Base-by-base conservation (phyloP, 2,797 vertebrate genomes). In the Forpus xanthops region DNA sequence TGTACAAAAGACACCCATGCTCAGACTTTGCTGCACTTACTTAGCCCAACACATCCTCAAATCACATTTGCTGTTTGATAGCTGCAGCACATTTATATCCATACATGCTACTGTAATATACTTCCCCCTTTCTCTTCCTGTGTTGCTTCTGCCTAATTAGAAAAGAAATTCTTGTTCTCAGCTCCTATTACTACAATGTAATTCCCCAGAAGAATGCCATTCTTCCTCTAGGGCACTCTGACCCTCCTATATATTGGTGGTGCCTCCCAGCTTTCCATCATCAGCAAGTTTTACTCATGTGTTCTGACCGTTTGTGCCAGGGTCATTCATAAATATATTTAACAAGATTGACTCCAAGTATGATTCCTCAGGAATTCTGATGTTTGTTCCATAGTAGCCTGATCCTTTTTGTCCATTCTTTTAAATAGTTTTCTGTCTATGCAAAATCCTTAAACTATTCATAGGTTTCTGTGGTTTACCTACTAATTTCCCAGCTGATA, bases 101-200 rank as follows among this genome's bases (percentile, higher is more conserved):
- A 53, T 39, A 27, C 70, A 11, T 20, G 37, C 72, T 72, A 13
- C 67, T 89, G 35, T 62, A 58, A 62, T 14, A 47, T 8, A 13
- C n/a, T 45, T 61, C 1, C 17, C 33, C 80, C 70, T 75, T 86
- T 92, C 71, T 73, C 60, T 87, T 93, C 89, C 85, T 91, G 64
- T 35, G 50, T 39, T 91, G 30, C 67, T 85, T 61, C 73, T 90
- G 75, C 55, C 39, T 67, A 53, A 83, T 77, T 21, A 77, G 56
- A 75, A 73, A 52, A 91, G 41, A 90, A 94, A 88, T 75, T 56
- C 58, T 86, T 68, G 62, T 92, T 96, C 77, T 90, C 7, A 4
- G 62, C 80, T 81, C 80, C 79, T 56, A 61, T 86, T 61, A 15
- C 65, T n/a, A 6, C 17, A 76, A 86, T 72, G 74, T 62, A 72